These are phyloP conservation scores for Mobula birostris DNA, from an alignment of 2,113 vertebrate species.

Conservation along the genomic window DNA sequence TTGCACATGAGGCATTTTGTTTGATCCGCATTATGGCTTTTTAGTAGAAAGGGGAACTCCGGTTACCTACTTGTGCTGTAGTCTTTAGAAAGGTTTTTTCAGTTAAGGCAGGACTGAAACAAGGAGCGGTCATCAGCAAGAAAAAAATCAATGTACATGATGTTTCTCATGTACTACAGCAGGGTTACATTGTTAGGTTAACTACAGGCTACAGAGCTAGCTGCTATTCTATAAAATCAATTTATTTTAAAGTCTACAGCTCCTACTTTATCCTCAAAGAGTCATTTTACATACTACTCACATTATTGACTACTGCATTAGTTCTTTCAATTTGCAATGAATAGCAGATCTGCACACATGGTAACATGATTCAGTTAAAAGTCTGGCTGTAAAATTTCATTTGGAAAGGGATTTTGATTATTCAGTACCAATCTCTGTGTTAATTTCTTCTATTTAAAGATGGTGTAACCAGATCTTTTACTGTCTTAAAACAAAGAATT, in stretches of 20 bases:
- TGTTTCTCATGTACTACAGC: slow-evolving; percentile 84
- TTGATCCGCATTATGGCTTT: not conserved
- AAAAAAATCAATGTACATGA: slow-evolving; percentile 83
- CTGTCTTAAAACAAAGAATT: not conserved
- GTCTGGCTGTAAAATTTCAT: slow-evolving; percentile 38
- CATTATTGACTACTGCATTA: slow-evolving; percentile 64
- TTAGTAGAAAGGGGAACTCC: not conserved
- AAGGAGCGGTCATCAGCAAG: slow-evolving; percentile 77
- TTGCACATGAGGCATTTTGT: not conserved
- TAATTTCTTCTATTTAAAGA: slow-evolving; percentile 12
- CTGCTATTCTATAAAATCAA: slow-evolving; percentile 93
- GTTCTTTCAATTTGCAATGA: slow-evolving; percentile 74
- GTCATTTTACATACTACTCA: slow-evolving; percentile 71
- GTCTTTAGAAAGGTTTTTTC: slow-evolving; percentile 59
- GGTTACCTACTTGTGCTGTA: slow-evolving; percentile 6
- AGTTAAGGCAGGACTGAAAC: slow-evolving; percentile 56
- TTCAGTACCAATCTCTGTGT: not conserved
- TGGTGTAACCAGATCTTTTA: not conserved
- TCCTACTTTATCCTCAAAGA: slow-evolving; percentile 62
- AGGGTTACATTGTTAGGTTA: slow-evolving; percentile 93
- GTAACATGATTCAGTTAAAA: slow-evolving; percentile 47
- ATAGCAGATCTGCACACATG: slow-evolving; percentile 51
- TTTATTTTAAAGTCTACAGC: slow-evolving; percentile 71
- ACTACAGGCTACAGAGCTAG: slow-evolving; percentile 66
- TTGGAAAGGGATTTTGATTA: slow-evolving; percentile 20